Base-by-base conservation (phyloP, 2,888 invertebrate species). In the Tipula unca region DNA sequence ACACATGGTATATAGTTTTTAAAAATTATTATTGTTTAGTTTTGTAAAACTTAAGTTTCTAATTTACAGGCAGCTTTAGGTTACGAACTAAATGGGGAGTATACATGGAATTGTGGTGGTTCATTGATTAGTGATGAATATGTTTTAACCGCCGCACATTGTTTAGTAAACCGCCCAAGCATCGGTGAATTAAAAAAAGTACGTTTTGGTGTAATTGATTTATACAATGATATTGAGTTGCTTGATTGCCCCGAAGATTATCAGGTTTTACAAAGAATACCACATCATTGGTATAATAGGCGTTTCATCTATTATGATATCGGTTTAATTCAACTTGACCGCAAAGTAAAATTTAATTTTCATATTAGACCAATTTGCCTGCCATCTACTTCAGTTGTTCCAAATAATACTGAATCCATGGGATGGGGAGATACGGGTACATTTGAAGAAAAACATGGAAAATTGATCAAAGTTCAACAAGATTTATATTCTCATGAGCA, bases 281-380 rank as follows among this genome's bases (percentile, higher is more conserved):
- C 3, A 0, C 17, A 83, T 83, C 83, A 32, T 32, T 4, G n/a
- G 0, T 32, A 83, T n/a, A n/a, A 83, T 4, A 1, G 8, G n/a
- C 32, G 17, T 0, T n/a, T n/a, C 1, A 10, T 32, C 3, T 83
- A 83, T 35, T n/a, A 83, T 17, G 83, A 83, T 32, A 83, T 83
- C 6, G 83, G 32, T 3, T 32, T 83, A 17, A 83, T 83, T 32
- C 17, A 32, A 32, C 17, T 83, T 1, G 32, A 32, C n/a, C 32
- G 83, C 1, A 35, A n/a, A 29, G 83, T 83, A 8, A 32, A 14
- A 14, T 83, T 83, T 32, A 83, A 32, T 32, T 83, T 8, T 32
- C 83, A 83, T 32, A 83, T 83, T 32, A 14, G 83, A 83, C 83
- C 83, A 35, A 32, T 83, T n/a, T 83, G 83, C 14, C n/a, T 83